phyloP scores from a whole-genome alignment of 2,888 invertebrate genomes.

The Scaptomyza cyrtandrae region DNA sequence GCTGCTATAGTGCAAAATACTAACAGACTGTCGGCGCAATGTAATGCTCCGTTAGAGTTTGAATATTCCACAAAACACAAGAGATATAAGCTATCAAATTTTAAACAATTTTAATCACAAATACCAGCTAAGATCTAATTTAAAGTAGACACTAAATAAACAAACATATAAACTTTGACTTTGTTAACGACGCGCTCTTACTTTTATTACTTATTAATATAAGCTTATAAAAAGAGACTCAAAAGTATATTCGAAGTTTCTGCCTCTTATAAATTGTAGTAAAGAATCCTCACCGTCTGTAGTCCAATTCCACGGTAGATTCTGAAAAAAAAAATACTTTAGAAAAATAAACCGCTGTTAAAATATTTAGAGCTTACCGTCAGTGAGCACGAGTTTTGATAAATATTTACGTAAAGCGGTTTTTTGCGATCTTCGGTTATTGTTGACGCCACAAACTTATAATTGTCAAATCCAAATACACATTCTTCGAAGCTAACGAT shows the following conservation, averaged over 20 bases:
- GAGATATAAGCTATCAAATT: constrained; percentile 2
- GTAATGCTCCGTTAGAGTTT: constrained; percentile 23
- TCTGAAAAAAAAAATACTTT: constrained; percentile 6
- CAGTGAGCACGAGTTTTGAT: constrained; percentile 23
- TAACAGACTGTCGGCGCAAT: constrained; percentile 13
- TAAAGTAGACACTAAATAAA: constrained; percentile 6
- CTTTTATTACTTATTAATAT: constrained; percentile 12
- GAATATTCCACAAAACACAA: constrained; percentile 1
- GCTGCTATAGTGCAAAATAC: constrained; percentile 19
- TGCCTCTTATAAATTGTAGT: constrained; percentile 26
- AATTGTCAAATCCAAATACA: constrained; percentile 42
- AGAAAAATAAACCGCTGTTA: rapidly evolving
- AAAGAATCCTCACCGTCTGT: constrained; percentile 20
- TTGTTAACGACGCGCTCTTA: constrained; percentile 18
- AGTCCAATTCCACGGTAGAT: constrained; percentile 26
- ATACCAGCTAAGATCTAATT: neutral
- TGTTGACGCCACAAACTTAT: constrained; percentile 28
- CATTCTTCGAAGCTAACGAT: constrained; percentile 56
- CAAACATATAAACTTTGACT: constrained; percentile 27
- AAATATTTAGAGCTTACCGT: constrained; percentile 21
- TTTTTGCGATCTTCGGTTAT: constrained; percentile 31
- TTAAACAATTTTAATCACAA: constrained; percentile 7
- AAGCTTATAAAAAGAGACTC: constrained; percentile 41
- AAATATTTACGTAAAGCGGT: constrained; percentile 36
- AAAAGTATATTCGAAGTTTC: constrained; percentile 42